phyloP scores from a whole-genome alignment of 2,888 invertebrate species.

The Drosophila demipolita region DNA sequence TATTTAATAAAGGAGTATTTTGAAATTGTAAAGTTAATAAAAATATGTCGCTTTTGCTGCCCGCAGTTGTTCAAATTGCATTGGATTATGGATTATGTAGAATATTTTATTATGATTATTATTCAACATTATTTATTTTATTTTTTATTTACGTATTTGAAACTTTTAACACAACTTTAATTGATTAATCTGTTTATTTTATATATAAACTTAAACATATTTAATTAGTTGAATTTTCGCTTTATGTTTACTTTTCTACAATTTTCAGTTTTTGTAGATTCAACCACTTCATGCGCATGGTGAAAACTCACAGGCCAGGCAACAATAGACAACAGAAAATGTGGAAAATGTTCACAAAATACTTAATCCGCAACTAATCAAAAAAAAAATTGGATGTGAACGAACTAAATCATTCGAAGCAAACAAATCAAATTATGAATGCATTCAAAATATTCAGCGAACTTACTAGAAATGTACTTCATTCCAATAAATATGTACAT shows the following conservation, averaged over 20 bases:
- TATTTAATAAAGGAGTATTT: not conserved
- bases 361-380: conserved; percentile 26
- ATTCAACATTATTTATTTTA: not conserved
- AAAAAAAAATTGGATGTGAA: conserved; percentile 39
- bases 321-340: conserved; percentile 37
- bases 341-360: not conserved
- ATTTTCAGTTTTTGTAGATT: conserved; percentile 3
- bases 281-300: conserved; percentile 30
- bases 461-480: conserved; percentile 52
- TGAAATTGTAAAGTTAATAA: not conserved
- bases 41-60: not conserved
- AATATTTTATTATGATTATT: not conserved
- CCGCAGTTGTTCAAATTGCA: not conserved
- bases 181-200: not conserved
- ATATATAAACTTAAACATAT: not conserved
- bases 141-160: not conserved
- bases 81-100: not conserved
- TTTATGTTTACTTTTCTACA: not conserved
- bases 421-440: conserved; percentile 37
- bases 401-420: conserved; percentile 16
- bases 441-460: conserved; percentile 62
- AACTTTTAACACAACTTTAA: not conserved
- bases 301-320: conserved; percentile 10
- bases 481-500: conserved; percentile 33
- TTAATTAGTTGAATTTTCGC: not conserved